Conservation (phyloP, 2,797 vertebrate genomes). For the Enteromius anoplus region DNA sequence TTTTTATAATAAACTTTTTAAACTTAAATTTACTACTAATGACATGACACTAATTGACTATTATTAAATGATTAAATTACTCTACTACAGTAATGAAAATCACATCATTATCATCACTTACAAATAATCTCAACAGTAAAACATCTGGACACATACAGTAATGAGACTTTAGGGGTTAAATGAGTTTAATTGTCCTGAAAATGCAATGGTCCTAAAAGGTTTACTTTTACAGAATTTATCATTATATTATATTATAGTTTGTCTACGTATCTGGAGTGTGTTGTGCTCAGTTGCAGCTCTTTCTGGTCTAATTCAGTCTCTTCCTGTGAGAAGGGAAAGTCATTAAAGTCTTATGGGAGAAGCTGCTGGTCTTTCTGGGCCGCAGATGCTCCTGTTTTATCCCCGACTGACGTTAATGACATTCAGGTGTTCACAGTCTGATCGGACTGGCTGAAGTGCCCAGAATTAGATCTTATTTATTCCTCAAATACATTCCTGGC, state of each 20-base stretch:
- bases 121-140: background rate
- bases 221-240: too few relatives aligned
- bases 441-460: background rate
- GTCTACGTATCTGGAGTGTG: background rate
- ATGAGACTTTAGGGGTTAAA: background rate
- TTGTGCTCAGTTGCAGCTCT: background rate
- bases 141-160: background rate
- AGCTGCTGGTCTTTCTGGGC: background rate
- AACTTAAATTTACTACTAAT: too few relatives aligned
- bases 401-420: background rate
- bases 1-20: too few relatives aligned
- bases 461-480: background rate
- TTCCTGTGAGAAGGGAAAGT: conserved; percentile 1
- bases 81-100: too few relatives aligned
- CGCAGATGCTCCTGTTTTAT: background rate
- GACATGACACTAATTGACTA: too few relatives aligned
- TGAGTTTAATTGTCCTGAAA: background rate
- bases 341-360: conserved; percentile 1
- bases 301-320: background rate
- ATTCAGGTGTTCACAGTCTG: conserved; percentile 1
- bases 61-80: too few relatives aligned
- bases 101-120: background rate
- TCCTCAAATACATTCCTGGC: background rate
- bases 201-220: background rate
- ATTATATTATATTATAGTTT: background rate